These are phyloP conservation scores for Empis stercorea DNA, from an alignment of 2,888 invertebrate genomes.

Conservation along the genomic window DNA sequence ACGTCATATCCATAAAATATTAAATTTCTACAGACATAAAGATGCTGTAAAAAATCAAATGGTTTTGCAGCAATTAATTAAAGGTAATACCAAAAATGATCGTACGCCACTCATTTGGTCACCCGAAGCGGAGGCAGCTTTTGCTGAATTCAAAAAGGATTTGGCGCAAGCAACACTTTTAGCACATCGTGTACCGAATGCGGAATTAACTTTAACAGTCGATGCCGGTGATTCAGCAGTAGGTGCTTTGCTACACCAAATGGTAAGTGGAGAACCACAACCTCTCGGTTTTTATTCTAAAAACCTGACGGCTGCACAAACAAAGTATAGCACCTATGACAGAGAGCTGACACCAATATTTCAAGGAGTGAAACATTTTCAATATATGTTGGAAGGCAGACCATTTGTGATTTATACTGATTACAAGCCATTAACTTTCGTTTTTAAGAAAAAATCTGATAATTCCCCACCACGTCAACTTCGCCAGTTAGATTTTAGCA, in stretches of 20 bases:
- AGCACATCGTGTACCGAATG: background rate
- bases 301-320: too few relatives aligned
- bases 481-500: too few relatives aligned
- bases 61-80: background rate
- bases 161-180: too few relatives aligned
- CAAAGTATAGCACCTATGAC: too few relatives aligned
- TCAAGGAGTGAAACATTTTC: too few relatives aligned
- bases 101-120: constrained; percentile 8
- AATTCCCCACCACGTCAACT: too few relatives aligned
- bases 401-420: too few relatives aligned
- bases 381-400: too few relatives aligned
- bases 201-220: constrained; percentile 5
- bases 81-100: constrained; percentile 12
- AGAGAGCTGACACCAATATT: too few relatives aligned
- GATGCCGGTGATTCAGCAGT: constrained; percentile 12
- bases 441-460: too few relatives aligned
- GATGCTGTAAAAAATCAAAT: constrained; percentile 2
- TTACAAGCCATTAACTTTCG: too few relatives aligned
- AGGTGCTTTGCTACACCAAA: constrained; percentile 11
- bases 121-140: background rate
- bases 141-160: too few relatives aligned
- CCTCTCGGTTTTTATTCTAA: constrained; percentile 9
- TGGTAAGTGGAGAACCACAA: constrained; percentile 7
- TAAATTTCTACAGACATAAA: constrained; percentile 12
- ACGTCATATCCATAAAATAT: constrained; percentile 20